Base-by-base conservation (phyloP, 2,888 invertebrate genomes). In the Eristalis arbustorum region DNA sequence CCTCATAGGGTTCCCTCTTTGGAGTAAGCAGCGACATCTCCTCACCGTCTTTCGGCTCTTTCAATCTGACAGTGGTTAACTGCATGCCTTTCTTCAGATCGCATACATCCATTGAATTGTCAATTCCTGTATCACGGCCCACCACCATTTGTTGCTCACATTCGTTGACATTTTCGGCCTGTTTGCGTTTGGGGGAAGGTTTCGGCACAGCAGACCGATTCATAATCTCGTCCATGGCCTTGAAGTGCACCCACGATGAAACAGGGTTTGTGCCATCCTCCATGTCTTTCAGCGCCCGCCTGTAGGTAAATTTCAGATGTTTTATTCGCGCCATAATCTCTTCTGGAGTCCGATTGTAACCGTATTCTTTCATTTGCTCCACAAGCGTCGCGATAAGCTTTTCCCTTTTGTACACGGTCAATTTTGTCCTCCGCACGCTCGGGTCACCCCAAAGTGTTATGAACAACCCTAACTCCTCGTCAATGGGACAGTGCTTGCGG, bases 371-470 rank as follows among this genome's bases (percentile, higher is more conserved):
- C 94, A 94, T 94, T 91, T 93, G 94, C 71, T 93, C 93, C 10
- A 94, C 94, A 89, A 94, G 90, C 78, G 94, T 93, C 42, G 93
- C 92, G 91, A 94, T 94, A 4, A 94, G 93, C 89, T 94, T 94
- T 91, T 94, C 1, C 31, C 10, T 94, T 83, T 94, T 93, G 89
- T 94, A 94, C 40, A 94, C 94, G 78, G 94, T 2, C 93, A 90
- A 94, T 94, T 63, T 94, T 91, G 83, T 94, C 94, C 89, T 94
- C 94, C 90, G 94, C 77, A 94, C 93, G 89, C 93, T 93, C 11
- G 94, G 94, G 90, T 94, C 94, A 74, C 94, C 94, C 94, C 94
- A 94, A 75, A 94, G 91, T 88, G 94, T 94, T 88, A 94, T 94
- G 88, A 94, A 92, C 87, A 94, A 90, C 90, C 94, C 94, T 13